Evolutionary conservation across 2,888 invertebrate species (phyloP).

Genomic region (Carterocephalus palaemon): DNA sequence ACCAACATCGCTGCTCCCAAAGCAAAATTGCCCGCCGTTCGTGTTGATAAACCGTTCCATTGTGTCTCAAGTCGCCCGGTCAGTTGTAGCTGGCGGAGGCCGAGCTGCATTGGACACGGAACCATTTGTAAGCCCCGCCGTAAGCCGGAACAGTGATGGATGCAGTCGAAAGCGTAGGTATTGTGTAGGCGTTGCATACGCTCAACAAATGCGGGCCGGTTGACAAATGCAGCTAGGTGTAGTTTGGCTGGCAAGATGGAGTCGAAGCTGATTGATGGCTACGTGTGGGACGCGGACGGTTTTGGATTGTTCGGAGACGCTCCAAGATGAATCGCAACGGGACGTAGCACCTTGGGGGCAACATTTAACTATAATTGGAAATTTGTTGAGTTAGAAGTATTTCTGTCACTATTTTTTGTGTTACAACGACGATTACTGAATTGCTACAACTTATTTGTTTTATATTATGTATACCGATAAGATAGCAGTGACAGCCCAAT

Average conservation of each 20-base stretch:
- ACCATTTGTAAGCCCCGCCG: slow-evolving; percentile 6
- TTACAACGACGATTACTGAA: too few species aligned
- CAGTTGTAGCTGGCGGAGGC: slow-evolving; percentile 1
- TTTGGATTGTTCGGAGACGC: background rate
- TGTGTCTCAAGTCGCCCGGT: slow-evolving; percentile 4
- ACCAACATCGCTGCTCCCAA: slow-evolving; percentile 13
- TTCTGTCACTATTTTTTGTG: too few species aligned
- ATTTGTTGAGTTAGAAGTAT: too few species aligned
- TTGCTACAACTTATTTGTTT: too few species aligned
- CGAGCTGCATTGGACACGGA: slow-evolving; percentile 11
- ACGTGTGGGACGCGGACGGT: background rate
- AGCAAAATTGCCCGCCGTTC: slow-evolving; percentile 10
- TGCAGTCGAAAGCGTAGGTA: slow-evolving; percentile 16
- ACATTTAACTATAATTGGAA: background rate
- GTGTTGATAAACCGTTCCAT: slow-evolving; percentile 10
- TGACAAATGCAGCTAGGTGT: slow-evolving; percentile 31
- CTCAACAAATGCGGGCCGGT: slow-evolving; percentile 31
- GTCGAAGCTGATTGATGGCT: slow-evolving; percentile 6
- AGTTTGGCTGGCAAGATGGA: slow-evolving; percentile 7
- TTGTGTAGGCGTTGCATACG: slow-evolving; percentile 28
- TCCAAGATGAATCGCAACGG: background rate
- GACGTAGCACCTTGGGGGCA: background rate
- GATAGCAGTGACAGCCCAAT: too few species aligned
- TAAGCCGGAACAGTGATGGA: slow-evolving; percentile 14
- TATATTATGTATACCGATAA: too few species aligned